Conservation (phyloP, 1,140 invertebrate species). For the Campoletis sonorensis region DNA sequence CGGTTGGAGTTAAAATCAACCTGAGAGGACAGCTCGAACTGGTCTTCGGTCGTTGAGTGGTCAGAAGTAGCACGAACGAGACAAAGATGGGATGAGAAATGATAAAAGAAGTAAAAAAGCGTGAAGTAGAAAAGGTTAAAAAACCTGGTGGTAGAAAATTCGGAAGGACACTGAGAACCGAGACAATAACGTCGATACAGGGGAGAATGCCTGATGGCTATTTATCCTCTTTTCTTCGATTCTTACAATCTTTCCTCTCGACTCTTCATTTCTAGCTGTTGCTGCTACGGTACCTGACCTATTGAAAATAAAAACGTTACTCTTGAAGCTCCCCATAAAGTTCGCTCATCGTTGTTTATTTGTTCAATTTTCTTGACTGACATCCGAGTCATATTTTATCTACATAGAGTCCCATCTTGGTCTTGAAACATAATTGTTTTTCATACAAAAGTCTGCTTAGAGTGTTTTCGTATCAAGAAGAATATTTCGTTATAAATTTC, state of each 20-base stretch:
- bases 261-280: neutral
- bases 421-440: no score
- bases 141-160: neutral
- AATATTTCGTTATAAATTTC: no score
- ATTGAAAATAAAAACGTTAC: neutral
- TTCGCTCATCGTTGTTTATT: neutral
- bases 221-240: neutral
- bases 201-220: conserved; percentile 7
- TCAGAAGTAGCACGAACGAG: neutral
- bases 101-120: neutral
- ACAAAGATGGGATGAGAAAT: neutral
- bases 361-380: neutral
- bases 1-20: conserved; percentile 3
- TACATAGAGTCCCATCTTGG: neutral
- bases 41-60: neutral
- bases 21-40: conserved; percentile 5
- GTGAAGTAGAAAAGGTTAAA: conserved; percentile 11
- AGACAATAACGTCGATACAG: neutral
- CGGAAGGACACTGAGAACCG: neutral
- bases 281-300: neutral
- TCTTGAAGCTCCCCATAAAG: neutral
- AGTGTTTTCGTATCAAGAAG: no score
- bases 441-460: no score
- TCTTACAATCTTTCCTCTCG: conserved; percentile 4
- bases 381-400: neutral